Conservation (phyloP, 1,140 invertebrate genomes). For the Heliconius melpomene region DNA sequence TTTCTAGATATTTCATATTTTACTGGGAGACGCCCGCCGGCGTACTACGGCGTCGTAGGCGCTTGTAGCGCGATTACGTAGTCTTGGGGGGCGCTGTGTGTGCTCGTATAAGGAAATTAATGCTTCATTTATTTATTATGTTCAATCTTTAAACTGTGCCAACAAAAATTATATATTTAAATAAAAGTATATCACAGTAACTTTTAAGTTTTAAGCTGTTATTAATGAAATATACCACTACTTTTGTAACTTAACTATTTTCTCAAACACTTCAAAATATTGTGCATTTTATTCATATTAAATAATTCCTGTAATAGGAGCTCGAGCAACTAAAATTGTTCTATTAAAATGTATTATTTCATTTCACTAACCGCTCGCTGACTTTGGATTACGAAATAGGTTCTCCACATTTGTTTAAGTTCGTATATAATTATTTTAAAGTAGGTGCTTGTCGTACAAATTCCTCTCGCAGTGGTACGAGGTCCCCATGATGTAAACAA, state of each 20-base stretch:
- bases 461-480: constrained; percentile 15
- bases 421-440: constrained; percentile 15
- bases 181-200: background rate
- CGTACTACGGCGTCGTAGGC: constrained; percentile 62
- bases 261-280: background rate
- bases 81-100: constrained; percentile 44
- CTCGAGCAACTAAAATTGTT: background rate
- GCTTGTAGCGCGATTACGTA: constrained; percentile 60
- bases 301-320: background rate
- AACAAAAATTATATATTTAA: background rate
- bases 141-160: background rate
- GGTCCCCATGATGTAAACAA: constrained; percentile 26
- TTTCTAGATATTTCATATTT: constrained; percentile 78
- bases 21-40: constrained; percentile 71
- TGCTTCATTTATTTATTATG: constrained; percentile 14
- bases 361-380: background rate
- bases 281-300: background rate
- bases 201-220: background rate
- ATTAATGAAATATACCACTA: background rate
- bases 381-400: background rate
- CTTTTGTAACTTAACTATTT: background rate
- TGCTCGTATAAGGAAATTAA: constrained; percentile 28
- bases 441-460: constrained; percentile 18
- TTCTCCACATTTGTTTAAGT: constrained; percentile 16
- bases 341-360: constrained; percentile 4